phyloP scores from a whole-genome alignment of 1,140 invertebrate species.

The Glossosoma conforme region DNA sequence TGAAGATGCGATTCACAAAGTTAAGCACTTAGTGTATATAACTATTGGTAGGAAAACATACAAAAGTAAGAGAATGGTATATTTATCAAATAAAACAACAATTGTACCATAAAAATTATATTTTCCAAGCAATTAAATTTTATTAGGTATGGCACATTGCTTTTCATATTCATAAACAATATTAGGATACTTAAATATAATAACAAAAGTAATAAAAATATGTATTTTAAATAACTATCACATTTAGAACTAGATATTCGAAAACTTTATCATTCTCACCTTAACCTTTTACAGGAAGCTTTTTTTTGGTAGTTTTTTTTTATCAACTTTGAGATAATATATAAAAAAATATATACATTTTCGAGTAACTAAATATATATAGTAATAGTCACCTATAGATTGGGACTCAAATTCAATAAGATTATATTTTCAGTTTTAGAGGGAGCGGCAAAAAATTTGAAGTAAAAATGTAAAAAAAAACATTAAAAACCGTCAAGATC shows the following conservation, averaged over 20 bases:
- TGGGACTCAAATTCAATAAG: too few species aligned
- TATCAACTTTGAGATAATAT: not conserved
- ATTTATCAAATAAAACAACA: not conserved
- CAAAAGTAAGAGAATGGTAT: not conserved
- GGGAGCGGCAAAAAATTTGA: too few species aligned
- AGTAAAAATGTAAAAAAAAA: too few species aligned
- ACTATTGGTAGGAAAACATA: not conserved
- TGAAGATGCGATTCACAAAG: not conserved
- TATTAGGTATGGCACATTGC: not conserved
- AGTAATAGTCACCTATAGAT: not conserved
- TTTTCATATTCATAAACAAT: not conserved
- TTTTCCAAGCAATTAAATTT: not conserved
- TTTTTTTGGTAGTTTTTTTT: not conserved
- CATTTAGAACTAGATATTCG: not conserved
- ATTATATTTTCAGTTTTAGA: too few species aligned
- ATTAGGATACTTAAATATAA: not conserved
- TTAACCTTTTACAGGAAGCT: not conserved
- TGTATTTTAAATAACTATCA: slow-evolving; percentile 1
- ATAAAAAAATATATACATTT: not conserved
- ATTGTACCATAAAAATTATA: not conserved
- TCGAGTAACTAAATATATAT: not conserved
- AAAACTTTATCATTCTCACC: not conserved
- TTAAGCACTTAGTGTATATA: not conserved
- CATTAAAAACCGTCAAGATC: too few species aligned
- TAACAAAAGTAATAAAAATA: slow-evolving; percentile 1